phyloP scores from a whole-genome alignment of 2,113 vertebrate species.

The Indri indri region DNA sequence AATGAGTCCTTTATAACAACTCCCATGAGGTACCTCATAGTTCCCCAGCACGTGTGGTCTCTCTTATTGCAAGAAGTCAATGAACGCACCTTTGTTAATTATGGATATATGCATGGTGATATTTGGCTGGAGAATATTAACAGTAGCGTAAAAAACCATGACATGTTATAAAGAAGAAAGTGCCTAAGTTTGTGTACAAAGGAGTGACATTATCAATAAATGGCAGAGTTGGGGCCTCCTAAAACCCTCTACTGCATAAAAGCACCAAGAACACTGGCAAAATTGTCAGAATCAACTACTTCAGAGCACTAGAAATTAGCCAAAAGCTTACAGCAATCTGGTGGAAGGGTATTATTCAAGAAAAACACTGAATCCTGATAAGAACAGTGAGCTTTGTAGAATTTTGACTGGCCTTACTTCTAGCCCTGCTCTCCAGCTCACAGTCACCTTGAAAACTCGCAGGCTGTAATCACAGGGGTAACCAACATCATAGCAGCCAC shows the following conservation, averaged over 20 bases:
- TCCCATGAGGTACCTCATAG: neutral
- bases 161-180: neutral
- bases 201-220: neutral
- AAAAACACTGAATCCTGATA: neutral
- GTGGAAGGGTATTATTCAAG: neutral
- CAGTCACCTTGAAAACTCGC: neutral
- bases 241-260: neutral
- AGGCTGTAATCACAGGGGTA: neutral
- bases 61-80: neutral
- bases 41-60: neutral
- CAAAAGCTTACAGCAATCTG: neutral
- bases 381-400: neutral
- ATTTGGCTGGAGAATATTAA: neutral
- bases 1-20: neutral
- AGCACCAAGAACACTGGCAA: neutral
- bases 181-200: neutral
- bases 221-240: neutral
- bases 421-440: neutral
- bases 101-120: neutral
- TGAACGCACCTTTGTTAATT: neutral
- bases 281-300: neutral
- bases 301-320: neutral
- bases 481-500: neutral
- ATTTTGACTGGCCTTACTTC: neutral
- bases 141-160: neutral